Evolutionary conservation across 2,113 vertebrate species (phyloP).

Genomic region (Phalacrocorax pelagicus): DNA sequence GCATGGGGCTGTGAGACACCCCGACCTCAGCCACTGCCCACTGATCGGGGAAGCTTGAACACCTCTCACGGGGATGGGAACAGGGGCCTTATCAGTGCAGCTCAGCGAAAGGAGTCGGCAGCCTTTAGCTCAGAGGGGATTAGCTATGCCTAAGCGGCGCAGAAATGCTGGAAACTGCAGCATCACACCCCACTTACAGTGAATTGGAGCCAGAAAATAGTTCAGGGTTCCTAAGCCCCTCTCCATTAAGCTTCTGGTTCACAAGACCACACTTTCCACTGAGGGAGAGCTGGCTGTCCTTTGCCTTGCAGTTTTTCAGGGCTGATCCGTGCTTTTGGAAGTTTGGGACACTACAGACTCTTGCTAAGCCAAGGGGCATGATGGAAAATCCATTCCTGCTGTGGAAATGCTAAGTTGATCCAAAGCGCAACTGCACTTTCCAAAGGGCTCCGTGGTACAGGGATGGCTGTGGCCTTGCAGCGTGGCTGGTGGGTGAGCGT

Average conservation of each 20-base stretch:
- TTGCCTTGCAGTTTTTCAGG: neutral
- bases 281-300: neutral
- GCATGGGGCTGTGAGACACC: neutral
- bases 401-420: neutral
- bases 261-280: neutral
- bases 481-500: neutral
- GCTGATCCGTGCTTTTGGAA: neutral
- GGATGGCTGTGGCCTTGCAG: neutral
- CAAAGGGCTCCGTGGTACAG: neutral
- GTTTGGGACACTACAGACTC: neutral
- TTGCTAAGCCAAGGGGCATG: neutral
- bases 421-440: neutral
- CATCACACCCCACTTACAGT: neutral
- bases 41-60: neutral
- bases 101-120: rapidly evolving
- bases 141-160: neutral
- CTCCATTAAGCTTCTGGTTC: neutral
- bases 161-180: neutral
- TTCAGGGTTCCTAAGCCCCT: neutral
- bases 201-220: neutral
- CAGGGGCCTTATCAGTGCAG: neutral
- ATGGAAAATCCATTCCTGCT: neutral
- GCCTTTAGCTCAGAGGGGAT: neutral
- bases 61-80: rapidly evolving
- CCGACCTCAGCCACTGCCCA: rapidly evolving